A percentile compares a stretch with the other conserved stretches of the same genome.
phyloP scores from a whole-genome alignment of 2,888 invertebrate species.

The Phengaris alcon region DNA sequence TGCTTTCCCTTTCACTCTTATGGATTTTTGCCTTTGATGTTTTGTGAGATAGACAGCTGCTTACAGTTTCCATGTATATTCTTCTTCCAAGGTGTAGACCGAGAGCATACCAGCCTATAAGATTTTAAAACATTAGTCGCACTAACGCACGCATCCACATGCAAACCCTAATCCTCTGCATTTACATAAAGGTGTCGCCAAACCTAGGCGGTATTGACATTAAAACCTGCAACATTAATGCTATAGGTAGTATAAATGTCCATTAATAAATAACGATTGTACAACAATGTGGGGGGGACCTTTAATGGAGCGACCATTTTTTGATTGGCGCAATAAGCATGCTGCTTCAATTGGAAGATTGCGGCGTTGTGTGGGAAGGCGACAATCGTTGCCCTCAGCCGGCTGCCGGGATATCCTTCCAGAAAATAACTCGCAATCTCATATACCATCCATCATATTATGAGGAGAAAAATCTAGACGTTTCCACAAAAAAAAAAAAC shows the following conservation, averaged over 20 bases:
- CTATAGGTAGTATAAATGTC: slow-evolving; percentile 27
- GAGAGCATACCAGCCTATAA: no score
- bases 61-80: no score
- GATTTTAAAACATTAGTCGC: background rate
- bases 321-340: slow-evolving; percentile 75
- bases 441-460: slow-evolving; percentile 42
- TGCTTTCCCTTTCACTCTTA: no score
- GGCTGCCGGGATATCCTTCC: slow-evolving; percentile 76
- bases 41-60: no score
- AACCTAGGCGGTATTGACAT: background rate
- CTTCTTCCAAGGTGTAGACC: no score
- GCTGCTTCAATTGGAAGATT: slow-evolving; percentile 76
- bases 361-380: slow-evolving; percentile 69
- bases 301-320: slow-evolving; percentile 56
- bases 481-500: background rate
- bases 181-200: background rate
- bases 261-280: slow-evolving; percentile 28
- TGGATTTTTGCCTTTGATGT: no score
- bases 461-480: background rate
- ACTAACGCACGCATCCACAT: background rate
- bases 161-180: background rate
- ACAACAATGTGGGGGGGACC: slow-evolving; percentile 27
- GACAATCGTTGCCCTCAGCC: slow-evolving; percentile 66
- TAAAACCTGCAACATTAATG: slow-evolving; percentile 17
- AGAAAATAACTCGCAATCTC: slow-evolving; percentile 62